Evolutionary conservation across 2,888 invertebrate genomes (phyloP).

Genomic region (Hypselothyrea guttata): DNA sequence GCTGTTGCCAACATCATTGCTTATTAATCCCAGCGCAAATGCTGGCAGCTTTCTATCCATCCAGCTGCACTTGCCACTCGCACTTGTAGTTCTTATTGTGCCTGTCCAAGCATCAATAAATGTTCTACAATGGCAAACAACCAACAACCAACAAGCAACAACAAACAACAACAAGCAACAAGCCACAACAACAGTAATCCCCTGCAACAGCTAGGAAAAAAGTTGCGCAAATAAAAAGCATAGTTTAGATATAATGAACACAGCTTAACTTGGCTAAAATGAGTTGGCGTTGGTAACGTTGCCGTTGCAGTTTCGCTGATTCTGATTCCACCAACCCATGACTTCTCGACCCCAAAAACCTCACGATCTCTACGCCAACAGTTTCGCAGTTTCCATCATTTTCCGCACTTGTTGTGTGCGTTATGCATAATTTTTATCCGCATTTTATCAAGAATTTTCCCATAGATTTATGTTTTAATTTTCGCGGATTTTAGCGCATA

Average conservation of each 20-base stretch:
- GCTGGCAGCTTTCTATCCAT: constrained; percentile 20
- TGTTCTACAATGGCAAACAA: constrained; percentile 60
- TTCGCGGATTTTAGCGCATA: constrained; percentile 64
- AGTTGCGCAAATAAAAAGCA: constrained; percentile 55
- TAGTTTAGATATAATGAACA: constrained; percentile 69
- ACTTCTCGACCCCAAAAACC: constrained; percentile 19
- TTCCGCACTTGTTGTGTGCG: constrained; percentile 26
- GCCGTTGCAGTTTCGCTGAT: constrained; percentile 15
- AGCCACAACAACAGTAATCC: constrained; percentile 39
- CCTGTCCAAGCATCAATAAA: constrained; percentile 70
- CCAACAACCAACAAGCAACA: constrained; percentile 26
- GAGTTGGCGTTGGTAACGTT: constrained; percentile 54
- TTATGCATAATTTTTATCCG: constrained; percentile 53
- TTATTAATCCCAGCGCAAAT: constrained; percentile 65
- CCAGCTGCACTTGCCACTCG: constrained; percentile 9
- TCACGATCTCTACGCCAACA: constrained; percentile 27
- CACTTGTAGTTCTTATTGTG: constrained; percentile 31
- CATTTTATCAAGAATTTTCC: constrained; percentile 46
- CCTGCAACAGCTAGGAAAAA: constrained; percentile 7
- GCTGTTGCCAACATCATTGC: constrained; percentile 39
- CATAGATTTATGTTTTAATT: constrained; percentile 66
- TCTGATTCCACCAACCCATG: constrained; percentile 24
- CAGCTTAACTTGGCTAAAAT: constrained; percentile 73
- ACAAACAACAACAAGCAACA: constrained; percentile 42
- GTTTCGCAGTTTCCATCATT: constrained; percentile 17